Conservation (phyloP, 2,113 vertebrate genomes). For the Leptodactylus fuscus region DNA sequence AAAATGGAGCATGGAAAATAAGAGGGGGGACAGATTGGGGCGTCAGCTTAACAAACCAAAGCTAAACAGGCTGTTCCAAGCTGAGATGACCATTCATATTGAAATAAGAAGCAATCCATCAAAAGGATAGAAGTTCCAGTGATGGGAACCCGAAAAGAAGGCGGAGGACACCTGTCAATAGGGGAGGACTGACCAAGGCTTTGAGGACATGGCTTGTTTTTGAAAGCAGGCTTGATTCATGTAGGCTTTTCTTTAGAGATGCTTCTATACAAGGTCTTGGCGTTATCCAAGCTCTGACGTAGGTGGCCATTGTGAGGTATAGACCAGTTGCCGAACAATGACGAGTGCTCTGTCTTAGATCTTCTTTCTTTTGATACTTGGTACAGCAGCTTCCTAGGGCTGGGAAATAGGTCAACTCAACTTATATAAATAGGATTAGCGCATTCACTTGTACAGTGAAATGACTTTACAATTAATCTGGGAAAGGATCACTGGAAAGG, state of each 20-base stretch:
- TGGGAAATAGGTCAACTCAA: constrained; percentile 50
- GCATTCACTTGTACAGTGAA: constrained; percentile 14
- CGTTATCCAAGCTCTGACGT: constrained; percentile 34
- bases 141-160: constrained; percentile 73
- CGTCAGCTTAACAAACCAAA: constrained; percentile 76
- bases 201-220: constrained; percentile 70
- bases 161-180: constrained; percentile 72
- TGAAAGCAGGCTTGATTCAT: constrained; percentile 63
- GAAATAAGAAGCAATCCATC: constrained; percentile 82
- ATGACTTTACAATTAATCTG: constrained; percentile 26
- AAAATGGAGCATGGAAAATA: constrained; percentile 6
- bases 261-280: constrained; percentile 31
- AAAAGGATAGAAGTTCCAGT: constrained; percentile 72
- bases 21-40: constrained; percentile 64
- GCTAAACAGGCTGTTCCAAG: constrained; percentile 66
- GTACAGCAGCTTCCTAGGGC: constrained; percentile 29
- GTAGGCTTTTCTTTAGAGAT: constrained; percentile 38
- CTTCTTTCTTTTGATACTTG: constrained; percentile 18
- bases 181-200: constrained; percentile 72
- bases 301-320: constrained; percentile 20
- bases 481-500: constrained; percentile 15
- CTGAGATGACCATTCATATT: constrained; percentile 78
- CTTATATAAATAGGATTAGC: constrained; percentile 34
- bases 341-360: not conserved
- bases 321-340: constrained; percentile 21